Conservation (phyloP, 2,113 vertebrate genomes). For the Rhynchomys soricoides region DNA sequence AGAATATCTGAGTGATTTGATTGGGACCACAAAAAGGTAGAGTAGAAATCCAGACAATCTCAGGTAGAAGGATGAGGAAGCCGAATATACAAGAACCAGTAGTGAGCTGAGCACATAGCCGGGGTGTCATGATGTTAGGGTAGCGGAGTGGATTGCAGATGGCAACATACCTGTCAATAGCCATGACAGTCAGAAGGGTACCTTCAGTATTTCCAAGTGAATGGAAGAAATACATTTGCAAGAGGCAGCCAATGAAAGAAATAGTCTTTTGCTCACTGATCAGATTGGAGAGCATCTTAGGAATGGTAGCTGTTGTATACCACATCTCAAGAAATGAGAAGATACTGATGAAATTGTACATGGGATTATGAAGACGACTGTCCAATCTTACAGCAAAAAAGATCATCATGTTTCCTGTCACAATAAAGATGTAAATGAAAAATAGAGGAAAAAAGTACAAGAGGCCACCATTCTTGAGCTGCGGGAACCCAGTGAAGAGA, state of each 20-base stretch:
- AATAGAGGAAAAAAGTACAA: slow-evolving; percentile 58
- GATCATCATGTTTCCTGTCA: slow-evolving; percentile 72
- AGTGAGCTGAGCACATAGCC: slow-evolving; percentile 56
- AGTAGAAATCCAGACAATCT: slow-evolving; percentile 70
- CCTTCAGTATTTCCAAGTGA: slow-evolving; percentile 74
- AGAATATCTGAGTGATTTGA: slow-evolving; percentile 77
- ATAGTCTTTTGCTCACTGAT: slow-evolving; percentile 66
- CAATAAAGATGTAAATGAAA: slow-evolving; percentile 71
- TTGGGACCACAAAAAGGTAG: slow-evolving; percentile 81
- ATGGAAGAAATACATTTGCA: slow-evolving; percentile 80
- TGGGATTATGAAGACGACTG: slow-evolving; percentile 70
- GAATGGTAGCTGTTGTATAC: slow-evolving; percentile 71
- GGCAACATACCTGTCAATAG: slow-evolving; percentile 77
- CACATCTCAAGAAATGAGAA: slow-evolving; percentile 79
- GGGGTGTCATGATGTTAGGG: slow-evolving; percentile 69
- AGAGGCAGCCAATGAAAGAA: slow-evolving; percentile 66
- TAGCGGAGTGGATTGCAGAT: slow-evolving; percentile 78
- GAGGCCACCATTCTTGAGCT: slow-evolving; percentile 11
- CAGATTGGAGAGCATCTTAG: slow-evolving; percentile 74
- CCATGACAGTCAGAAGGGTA: slow-evolving; percentile 76
- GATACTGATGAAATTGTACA: slow-evolving; percentile 76
- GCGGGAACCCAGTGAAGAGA: slow-evolving; percentile 70
- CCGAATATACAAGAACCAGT: slow-evolving; percentile 69
- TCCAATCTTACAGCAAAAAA: slow-evolving; percentile 71
- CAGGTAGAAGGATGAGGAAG: slow-evolving; percentile 73